Percentiles rank a stretch among this genome's conserved stretches.
These are phyloP conservation scores for Mallotus villosus DNA, from an alignment of 2,797 vertebrate species.

Conservation along the genomic window DNA sequence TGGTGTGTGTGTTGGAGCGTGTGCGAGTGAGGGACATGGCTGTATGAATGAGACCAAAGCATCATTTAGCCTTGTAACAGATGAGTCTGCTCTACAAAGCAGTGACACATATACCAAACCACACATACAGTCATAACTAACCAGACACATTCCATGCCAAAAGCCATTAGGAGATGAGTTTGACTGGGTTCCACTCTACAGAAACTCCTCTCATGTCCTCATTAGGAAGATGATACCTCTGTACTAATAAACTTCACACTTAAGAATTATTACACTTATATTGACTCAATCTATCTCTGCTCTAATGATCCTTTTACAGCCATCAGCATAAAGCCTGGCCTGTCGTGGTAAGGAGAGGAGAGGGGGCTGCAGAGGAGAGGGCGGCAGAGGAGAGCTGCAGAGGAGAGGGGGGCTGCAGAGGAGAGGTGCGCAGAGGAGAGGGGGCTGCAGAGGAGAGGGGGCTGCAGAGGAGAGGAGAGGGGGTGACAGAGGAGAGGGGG, in stretches of 20 bases:
- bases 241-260: slow-evolving; percentile 71
- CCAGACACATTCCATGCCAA: slow-evolving; percentile 44
- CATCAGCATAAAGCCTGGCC: slow-evolving; percentile 56
- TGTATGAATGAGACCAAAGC: slow-evolving; percentile 38
- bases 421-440: too few relatives aligned
- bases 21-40: slow-evolving; percentile 12
- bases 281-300: slow-evolving; percentile 69
- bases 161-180: slow-evolving; percentile 63
- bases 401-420: background rate
- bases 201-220: slow-evolving; percentile 64
- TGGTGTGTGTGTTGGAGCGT: background rate
- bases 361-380: too few relatives aligned
- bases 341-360: slow-evolving; percentile 39
- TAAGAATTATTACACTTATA: slow-evolving; percentile 74
- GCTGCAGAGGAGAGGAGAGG: too few relatives aligned
- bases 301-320: slow-evolving; percentile 67
- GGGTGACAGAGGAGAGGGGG: too few relatives aligned
- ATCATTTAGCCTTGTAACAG: slow-evolving; percentile 35
- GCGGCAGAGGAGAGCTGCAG: too few relatives aligned
- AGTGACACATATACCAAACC: slow-evolving; percentile 45
- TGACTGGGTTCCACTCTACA: slow-evolving; percentile 54
- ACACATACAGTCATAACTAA: slow-evolving; percentile 54
- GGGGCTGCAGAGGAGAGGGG: too few relatives aligned
- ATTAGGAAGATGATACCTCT: slow-evolving; percentile 72
- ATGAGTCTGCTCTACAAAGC: slow-evolving; percentile 31